Base-by-base conservation (phyloP, 2,888 invertebrate species). In the Cheilosia soror region DNA sequence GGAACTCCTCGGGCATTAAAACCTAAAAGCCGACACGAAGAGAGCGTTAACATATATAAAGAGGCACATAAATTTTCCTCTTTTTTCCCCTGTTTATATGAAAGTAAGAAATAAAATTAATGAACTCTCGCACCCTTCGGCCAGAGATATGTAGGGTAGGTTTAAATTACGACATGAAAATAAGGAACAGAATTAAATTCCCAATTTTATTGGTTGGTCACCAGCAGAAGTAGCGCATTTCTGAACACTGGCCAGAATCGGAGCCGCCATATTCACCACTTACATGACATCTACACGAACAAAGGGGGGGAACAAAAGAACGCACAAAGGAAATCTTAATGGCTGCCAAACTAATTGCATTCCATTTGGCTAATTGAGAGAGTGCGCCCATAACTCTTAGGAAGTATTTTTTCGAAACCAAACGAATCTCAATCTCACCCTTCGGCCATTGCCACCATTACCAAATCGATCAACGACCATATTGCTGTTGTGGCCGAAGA, bases 341-440 rank as follows among this genome's bases (percentile, higher is more conserved):
- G 85, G 85, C 86, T 69, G 86, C 72, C 82, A 86, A 86, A 86
- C 86, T 86, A 86, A 86, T 86, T 82, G 82, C 82, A 78, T 82
- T 86, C 86, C 86, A 86, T 86, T 86, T 86, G 82, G 86, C 86
- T 86, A 86, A 86, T 86, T 86, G 82, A 51, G 57, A 81, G 81
- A 85, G 85, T 77, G 81, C 57, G 72, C 49, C 85, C 85, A 85
- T 85, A 76, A 85, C 37, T 85, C 81, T 81, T 85, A 55, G 44
- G 47, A 33, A 68, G 40, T 44, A 47, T 5, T 47, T 55, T 49
- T 47, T 66, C 60, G 9, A 44, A 44, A 9, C 25, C 51, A 9
- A 51, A 51, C 25, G 42, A 49, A 79, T 76, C 71, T 85, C 72
- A 49, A 79, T 76, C 71, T 85, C 72, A 72, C 81, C 85, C 85